Base-by-base conservation (phyloP, 2,113 vertebrate species). In the Nesogale talazaci region DNA sequence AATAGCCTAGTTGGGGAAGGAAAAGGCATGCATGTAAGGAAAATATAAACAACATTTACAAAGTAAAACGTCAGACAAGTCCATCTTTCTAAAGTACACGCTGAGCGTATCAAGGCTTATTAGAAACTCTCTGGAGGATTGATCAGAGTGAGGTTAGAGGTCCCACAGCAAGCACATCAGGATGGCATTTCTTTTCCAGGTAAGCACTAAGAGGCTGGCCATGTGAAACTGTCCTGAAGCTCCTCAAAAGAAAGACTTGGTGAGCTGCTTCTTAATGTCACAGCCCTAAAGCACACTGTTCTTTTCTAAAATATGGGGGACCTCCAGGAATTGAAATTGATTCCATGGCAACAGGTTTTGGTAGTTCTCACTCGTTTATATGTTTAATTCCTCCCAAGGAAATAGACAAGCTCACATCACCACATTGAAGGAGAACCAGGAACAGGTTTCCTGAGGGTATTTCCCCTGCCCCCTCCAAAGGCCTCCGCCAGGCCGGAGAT, bases 11-110 rank as follows among this genome's bases (percentile, higher is more conserved):
- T 87, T 91, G 61, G 17, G 29, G 42, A 91, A 86, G 40, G 65
- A 87, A 82, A 89, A 81, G 59, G 81, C 77, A 91, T n/a, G 83
- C 17, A 88, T 17, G 22, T 70, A 81, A 91, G 52, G 83, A 91
- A 94, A 97, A 59, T 27, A 34, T 89, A 82, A 94, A 91, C 82
- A 90, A 88, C 31, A 89, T 38, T 93, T 83, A 87, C 52, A 93
- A 95, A 94, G 69, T 40, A 72, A 83, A 88, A 92, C 0, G 31
- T 67, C 59, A 90, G 65, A 91, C 36, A 75, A 87, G 65, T 80
- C 93, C 27, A 72, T 79, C 92, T 95, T 90, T 92, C 76, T 92
- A 86, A 76, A 90, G 63, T 56, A 88, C 1, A 88, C 75, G 36
- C 46, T 93, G 38, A 88, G 76, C 90, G 27, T 2, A 4, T 88